Percentiles rank a stretch among this genome's conserved stretches.
These are phyloP conservation scores for Polyodon spathula DNA, from an alignment of 2,113 vertebrate species.

Conservation along the genomic window DNA sequence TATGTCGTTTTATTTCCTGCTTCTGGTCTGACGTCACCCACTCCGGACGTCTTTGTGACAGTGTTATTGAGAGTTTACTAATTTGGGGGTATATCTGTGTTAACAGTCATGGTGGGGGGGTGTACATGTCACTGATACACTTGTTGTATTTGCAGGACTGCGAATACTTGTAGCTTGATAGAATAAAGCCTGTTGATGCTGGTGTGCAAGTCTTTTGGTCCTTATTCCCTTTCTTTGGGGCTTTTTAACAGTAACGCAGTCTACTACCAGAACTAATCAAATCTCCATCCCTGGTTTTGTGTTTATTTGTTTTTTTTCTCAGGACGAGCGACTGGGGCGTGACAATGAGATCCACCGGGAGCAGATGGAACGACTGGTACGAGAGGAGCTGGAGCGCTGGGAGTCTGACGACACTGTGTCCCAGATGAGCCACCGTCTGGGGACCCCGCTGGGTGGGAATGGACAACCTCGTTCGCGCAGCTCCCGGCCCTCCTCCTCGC, in stretches of 20 bases:
- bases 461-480: conserved; percentile 56
- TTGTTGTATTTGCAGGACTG: too few relatives aligned
- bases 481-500: conserved; percentile 69
- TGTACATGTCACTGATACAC: too few relatives aligned
- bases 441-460: conserved; percentile 46
- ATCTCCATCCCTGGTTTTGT: not conserved
- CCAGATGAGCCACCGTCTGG: conserved; percentile 68
- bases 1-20: too few relatives aligned
- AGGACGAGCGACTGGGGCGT: conserved; percentile 82
- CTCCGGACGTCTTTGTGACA: too few relatives aligned
- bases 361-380: conserved; percentile 83
- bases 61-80: too few relatives aligned
- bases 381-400: conserved; percentile 87
- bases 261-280: not conserved
- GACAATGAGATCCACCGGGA: conserved; percentile 76
- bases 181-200: too few relatives aligned
- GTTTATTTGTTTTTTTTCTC: not conserved
- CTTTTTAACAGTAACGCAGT: not conserved
- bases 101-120: too few relatives aligned
- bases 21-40: too few relatives aligned
- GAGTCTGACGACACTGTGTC: conserved; percentile 78
- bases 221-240: not conserved
- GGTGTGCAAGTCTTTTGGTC: too few relatives aligned
- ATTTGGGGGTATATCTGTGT: too few relatives aligned
- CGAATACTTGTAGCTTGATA: too few relatives aligned